phyloP scores from a whole-genome alignment of 2,797 vertebrate genomes.

The Molossus alvarezi region DNA sequence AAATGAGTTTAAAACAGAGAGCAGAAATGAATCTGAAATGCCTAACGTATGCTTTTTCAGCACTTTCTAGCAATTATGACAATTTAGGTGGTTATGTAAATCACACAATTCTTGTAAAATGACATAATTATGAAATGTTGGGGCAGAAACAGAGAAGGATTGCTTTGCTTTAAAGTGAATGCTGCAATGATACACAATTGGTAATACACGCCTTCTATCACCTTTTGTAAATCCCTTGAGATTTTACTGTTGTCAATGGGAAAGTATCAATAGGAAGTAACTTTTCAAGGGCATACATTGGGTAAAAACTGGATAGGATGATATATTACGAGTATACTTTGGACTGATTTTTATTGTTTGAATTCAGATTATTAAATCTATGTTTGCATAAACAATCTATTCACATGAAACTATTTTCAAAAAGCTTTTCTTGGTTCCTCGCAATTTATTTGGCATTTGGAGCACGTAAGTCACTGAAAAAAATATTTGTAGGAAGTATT shows the following conservation, averaged over 20 bases:
- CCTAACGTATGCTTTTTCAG: conserved; percentile 83
- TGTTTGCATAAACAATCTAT: conserved; percentile 51
- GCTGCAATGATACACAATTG: conserved; percentile 64
- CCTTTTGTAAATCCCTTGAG: conserved; percentile 71
- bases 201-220: conserved; percentile 68
- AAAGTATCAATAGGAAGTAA: conserved; percentile 65
- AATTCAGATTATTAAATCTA: conserved; percentile 64
- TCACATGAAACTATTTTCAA: conserved; percentile 44
- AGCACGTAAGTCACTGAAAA: not conserved
- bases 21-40: conserved; percentile 86
- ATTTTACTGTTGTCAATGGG: conserved; percentile 64
- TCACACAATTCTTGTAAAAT: conserved; percentile 84
- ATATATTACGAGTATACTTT: not conserved
- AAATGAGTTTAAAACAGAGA: conserved; percentile 84
- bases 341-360: conserved; percentile 40
- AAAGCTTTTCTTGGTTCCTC: conserved; percentile 59
- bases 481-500: not conserved
- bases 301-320: conserved; percentile 13
- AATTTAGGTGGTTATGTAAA: conserved; percentile 86
- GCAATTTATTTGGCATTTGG: conserved; percentile 56
- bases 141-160: conserved; percentile 84
- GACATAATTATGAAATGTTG: conserved; percentile 86
- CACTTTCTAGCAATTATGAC: conserved; percentile 88
- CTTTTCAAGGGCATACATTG: not conserved
- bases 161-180: conserved; percentile 78